These are phyloP conservation scores for Drosophila borealis DNA, from an alignment of 2,888 invertebrate genomes.

Conservation along the genomic window DNA sequence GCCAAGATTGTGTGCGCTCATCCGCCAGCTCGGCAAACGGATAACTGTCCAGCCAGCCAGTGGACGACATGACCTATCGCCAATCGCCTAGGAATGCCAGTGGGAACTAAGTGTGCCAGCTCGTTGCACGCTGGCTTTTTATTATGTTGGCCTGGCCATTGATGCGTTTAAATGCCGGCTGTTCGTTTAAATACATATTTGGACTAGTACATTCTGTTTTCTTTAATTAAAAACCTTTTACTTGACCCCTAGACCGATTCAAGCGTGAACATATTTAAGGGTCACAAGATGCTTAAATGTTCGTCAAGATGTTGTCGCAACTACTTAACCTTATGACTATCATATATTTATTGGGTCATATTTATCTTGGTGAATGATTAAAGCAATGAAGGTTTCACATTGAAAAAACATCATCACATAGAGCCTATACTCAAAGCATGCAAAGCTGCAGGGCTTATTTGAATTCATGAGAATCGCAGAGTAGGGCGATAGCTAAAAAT, in stretches of 20 bases:
- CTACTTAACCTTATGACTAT: neutral
- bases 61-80: constrained; percentile 35
- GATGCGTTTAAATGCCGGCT: constrained; percentile 34
- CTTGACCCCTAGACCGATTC: constrained; percentile 44
- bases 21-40: constrained; percentile 85
- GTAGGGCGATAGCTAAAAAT: no score
- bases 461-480: no score
- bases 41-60: constrained; percentile 36
- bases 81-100: constrained; percentile 2
- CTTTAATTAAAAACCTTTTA: constrained; percentile 33
- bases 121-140: constrained; percentile 23
- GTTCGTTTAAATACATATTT: neutral
- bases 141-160: constrained; percentile 33
- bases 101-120: constrained; percentile 18
- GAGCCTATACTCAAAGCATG: no score
- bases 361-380: no score
- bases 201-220: constrained; percentile 5
- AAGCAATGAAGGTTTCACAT: no score
- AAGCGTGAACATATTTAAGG: constrained; percentile 24
- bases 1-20: constrained; percentile 93
- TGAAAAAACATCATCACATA: no score
- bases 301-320: neutral
- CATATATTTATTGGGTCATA: no score
- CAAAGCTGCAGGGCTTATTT: no score
- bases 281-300: constrained; percentile 6